Percentiles rank a stretch among this genome's conserved stretches.
phyloP scores from a whole-genome alignment of 2,113 vertebrate species.

The Numida meleagris region DNA sequence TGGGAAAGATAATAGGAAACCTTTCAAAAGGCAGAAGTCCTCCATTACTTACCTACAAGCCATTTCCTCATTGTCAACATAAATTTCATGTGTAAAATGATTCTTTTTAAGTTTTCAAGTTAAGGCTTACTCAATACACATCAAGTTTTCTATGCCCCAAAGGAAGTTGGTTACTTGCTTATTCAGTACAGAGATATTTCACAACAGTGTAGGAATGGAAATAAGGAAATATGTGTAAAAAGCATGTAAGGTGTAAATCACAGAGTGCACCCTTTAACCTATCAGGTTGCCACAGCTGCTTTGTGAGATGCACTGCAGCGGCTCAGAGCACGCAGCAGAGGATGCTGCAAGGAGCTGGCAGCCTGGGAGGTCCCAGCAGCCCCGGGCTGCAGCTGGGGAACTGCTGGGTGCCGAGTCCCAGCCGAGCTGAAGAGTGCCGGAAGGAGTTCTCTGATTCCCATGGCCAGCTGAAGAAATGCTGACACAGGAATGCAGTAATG shows the following conservation, averaged over 20 bases:
- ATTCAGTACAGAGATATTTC: neutral
- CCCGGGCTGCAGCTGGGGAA: no score
- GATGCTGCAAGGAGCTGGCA: neutral
- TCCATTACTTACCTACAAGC: neutral
- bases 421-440: neutral
- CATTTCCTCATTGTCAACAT: neutral
- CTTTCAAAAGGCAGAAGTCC: neutral
- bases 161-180: neutral
- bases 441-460: neutral
- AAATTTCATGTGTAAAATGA: neutral
- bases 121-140: neutral
- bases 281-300: neutral
- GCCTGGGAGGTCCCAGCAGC: no score
- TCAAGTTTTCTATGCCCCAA: neutral
- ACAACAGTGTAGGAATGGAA: neutral
- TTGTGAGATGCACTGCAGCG: neutral
- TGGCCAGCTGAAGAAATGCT: neutral
- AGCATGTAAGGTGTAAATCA: fast-evolving
- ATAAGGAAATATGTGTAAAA: neutral
- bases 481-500: neutral
- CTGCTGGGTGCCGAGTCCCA: neutral
- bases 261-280: neutral
- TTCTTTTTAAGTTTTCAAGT: neutral
- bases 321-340: neutral
- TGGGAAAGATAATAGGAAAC: neutral